Percentiles rank a stretch among this genome's conserved stretches.
Conservation (phyloP, 2,888 invertebrate species). For the Diplazon laetatorius region DNA sequence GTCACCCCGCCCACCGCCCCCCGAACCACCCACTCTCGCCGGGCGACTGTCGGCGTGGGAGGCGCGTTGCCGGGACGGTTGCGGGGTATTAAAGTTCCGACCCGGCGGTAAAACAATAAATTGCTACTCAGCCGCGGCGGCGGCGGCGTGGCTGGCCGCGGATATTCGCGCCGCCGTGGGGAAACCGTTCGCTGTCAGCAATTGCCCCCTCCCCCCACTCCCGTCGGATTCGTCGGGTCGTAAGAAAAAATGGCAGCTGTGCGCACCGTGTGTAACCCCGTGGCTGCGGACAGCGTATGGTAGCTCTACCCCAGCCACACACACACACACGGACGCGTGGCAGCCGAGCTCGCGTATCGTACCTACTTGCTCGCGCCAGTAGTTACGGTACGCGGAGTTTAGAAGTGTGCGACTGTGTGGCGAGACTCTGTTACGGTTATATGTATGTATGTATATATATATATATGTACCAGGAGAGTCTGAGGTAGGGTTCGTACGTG, state of each 20-base stretch:
- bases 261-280: slow-evolving; percentile 71
- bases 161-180: slow-evolving; percentile 72
- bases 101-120: slow-evolving; percentile 80
- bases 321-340: not conserved
- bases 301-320: slow-evolving; percentile 56
- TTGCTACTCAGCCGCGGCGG: slow-evolving; percentile 72
- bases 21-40: slow-evolving; percentile 45
- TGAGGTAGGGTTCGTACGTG: slow-evolving; percentile 46
- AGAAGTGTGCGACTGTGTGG: not conserved
- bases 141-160: slow-evolving; percentile 67
- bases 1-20: slow-evolving; percentile 63
- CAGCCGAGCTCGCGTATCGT: not conserved
- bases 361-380: not conserved
- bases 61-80: slow-evolving; percentile 57
- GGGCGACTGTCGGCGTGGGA: slow-evolving; percentile 63
- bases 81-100: slow-evolving; percentile 64
- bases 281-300: slow-evolving; percentile 82
- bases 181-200: slow-evolving; percentile 81
- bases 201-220: slow-evolving; percentile 84
- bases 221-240: slow-evolving; percentile 83
- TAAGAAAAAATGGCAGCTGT: slow-evolving; percentile 84
- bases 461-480: slow-evolving; percentile 36
- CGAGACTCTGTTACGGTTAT: slow-evolving; percentile 8
- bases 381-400: not conserved
- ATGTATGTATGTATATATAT: not conserved